These are phyloP conservation scores for Allolobophora icterica DNA, from an alignment of 2,888 invertebrate genomes.

Conservation along the genomic window DNA sequence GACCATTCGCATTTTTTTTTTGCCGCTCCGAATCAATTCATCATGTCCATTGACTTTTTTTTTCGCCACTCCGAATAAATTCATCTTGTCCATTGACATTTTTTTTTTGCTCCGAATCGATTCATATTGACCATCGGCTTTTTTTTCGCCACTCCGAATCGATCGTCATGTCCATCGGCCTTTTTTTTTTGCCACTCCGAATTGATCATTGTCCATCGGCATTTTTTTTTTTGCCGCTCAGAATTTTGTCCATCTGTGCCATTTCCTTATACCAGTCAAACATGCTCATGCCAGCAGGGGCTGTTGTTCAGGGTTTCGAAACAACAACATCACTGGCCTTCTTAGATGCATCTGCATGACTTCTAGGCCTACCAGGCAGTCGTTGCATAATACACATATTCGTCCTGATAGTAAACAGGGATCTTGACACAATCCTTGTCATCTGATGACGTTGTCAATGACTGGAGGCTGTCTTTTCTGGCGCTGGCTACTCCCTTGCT, in stretches of 20 bases:
- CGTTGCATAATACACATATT: constrained; percentile 64
- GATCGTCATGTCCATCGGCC: too few species aligned
- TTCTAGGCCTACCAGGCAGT: constrained; percentile 42
- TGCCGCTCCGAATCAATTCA: too few species aligned
- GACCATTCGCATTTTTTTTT: too few species aligned
- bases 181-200: too few species aligned
- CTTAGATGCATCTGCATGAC: background rate
- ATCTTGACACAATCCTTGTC: constrained; percentile 58
- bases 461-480: background rate
- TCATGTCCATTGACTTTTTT: too few species aligned
- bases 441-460: constrained; percentile 28
- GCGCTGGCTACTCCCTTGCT: constrained; percentile 18
- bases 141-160: too few species aligned
- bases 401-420: constrained; percentile 62
- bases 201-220: too few species aligned
- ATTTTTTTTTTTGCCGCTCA: too few species aligned
- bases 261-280: constrained; percentile 52
- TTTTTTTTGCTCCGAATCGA: too few species aligned
- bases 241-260: constrained; percentile 49
- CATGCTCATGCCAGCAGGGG: constrained; percentile 42
- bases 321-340: background rate
- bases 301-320: background rate
- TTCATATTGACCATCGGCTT: too few species aligned
- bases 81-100: too few species aligned
- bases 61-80: too few species aligned